These are phyloP conservation scores for Psophia crepitans DNA, from an alignment of 2,113 vertebrate genomes.

Conservation along the genomic window DNA sequence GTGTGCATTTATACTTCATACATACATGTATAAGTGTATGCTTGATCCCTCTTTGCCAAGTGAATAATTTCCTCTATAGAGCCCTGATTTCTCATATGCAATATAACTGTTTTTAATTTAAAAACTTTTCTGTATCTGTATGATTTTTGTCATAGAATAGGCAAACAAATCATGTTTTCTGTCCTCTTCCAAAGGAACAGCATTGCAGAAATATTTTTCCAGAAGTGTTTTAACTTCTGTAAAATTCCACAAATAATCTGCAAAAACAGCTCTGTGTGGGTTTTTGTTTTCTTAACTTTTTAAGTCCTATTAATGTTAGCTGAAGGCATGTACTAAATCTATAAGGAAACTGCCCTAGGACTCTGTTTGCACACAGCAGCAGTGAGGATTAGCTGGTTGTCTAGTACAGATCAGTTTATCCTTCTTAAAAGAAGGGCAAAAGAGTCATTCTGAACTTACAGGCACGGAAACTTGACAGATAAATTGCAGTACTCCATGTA, in stretches of 20 bases:
- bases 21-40: neutral
- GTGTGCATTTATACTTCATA: neutral
- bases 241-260: neutral
- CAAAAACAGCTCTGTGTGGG: neutral
- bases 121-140: neutral
- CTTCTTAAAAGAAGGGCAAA: neutral
- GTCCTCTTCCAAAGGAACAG: neutral
- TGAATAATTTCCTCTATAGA: neutral
- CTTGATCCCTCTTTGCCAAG: neutral
- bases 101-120: neutral
- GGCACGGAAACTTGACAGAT: neutral
- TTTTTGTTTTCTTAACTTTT: neutral
- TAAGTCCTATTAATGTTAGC: neutral
- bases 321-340: neutral
- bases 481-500: neutral
- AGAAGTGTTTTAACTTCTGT: neutral
- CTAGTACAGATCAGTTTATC: slow-evolving; percentile 2
- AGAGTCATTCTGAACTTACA: neutral
- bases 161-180: neutral
- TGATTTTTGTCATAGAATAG: neutral
- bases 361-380: neutral
- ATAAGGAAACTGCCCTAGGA: neutral
- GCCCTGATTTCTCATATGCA: neutral
- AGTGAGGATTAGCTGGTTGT: neutral
- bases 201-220: neutral